These are phyloP conservation scores for Lerista edwardsae DNA, from an alignment of 2,797 vertebrate species.

Conservation along the genomic window DNA sequence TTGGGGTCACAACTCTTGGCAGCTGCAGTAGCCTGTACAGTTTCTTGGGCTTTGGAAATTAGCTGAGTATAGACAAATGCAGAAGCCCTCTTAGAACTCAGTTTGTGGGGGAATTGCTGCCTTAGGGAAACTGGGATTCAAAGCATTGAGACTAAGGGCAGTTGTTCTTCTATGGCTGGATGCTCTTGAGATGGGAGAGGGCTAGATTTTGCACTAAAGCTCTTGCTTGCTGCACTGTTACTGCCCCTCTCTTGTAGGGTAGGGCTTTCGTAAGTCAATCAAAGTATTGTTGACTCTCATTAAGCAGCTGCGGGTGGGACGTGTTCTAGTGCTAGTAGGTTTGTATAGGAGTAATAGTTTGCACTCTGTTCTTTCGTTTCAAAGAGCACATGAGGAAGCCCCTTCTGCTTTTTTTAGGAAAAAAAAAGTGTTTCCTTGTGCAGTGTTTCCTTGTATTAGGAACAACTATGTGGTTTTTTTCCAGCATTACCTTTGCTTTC, in stretches of 20 bases:
- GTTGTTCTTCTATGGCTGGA: neutral
- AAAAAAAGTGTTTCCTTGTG: no score
- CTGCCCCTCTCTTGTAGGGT: neutral
- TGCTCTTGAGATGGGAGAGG: neutral
- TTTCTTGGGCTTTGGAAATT: neutral
- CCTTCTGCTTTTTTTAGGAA: neutral
- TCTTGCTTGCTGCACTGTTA: neutral
- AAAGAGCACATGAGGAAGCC: neutral
- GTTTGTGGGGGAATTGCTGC: neutral
- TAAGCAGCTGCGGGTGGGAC: neutral
- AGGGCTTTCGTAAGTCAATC: neutral
- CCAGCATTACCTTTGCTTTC: neutral
- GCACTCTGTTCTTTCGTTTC: neutral
- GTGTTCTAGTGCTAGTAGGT: neutral
- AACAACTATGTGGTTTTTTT: neutral
- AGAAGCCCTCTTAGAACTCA: neutral
- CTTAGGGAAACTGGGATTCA: neutral
- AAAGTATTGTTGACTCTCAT: neutral
- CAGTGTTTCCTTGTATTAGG: neutral
- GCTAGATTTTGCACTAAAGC: neutral
- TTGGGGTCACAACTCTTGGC: neutral
- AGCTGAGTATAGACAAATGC: constrained; percentile 50
- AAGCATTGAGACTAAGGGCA: neutral
- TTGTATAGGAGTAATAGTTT: constrained; percentile 14
- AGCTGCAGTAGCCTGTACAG: neutral